Percentiles rank a stretch among this genome's conserved stretches.
Conservation (phyloP, 2,113 vertebrate species). For the Meriones unguiculatus region DNA sequence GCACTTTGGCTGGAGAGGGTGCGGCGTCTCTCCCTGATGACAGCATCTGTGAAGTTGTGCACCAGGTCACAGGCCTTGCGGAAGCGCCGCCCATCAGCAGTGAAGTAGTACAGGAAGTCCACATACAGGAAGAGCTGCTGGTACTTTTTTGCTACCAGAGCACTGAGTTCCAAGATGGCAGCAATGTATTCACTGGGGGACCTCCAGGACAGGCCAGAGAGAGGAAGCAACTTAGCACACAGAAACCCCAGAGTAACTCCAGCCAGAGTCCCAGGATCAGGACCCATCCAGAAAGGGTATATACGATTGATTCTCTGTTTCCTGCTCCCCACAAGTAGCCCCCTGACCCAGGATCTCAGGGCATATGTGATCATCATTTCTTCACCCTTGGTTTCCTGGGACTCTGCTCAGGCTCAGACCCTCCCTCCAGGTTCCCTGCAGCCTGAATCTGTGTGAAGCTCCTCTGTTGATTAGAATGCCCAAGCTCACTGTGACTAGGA, state of each 20-base stretch:
- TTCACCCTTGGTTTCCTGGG: neutral
- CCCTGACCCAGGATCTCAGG: neutral
- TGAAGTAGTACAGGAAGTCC: constrained; percentile 89
- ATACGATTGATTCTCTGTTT: neutral
- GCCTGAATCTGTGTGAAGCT: neutral
- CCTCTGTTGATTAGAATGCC: neutral
- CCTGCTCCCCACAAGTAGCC: neutral
- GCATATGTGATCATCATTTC: neutral
- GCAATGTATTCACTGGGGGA: constrained; percentile 45
- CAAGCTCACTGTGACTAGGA: neutral
- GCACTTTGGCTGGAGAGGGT: neutral
- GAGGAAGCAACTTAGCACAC: neutral
- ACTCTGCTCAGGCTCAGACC: neutral
- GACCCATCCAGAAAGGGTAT: neutral
- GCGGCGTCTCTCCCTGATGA: neutral
- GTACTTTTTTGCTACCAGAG: constrained; percentile 85
- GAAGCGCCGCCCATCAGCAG: constrained; percentile 86
- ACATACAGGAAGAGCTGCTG: constrained; percentile 80
- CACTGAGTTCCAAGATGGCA: neutral
- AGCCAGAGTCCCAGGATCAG: neutral
- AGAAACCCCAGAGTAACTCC: neutral
- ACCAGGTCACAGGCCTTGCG: constrained; percentile 85
- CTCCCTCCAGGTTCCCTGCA: neutral
- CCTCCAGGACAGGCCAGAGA: constrained; percentile 75
- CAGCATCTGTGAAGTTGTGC: constrained; percentile 88